A percentile compares a stretch with the other conserved stretches of the same genome.
These are phyloP conservation scores for Erethizon dorsatum DNA, from an alignment of 2,797 vertebrate species.

Conservation along the genomic window DNA sequence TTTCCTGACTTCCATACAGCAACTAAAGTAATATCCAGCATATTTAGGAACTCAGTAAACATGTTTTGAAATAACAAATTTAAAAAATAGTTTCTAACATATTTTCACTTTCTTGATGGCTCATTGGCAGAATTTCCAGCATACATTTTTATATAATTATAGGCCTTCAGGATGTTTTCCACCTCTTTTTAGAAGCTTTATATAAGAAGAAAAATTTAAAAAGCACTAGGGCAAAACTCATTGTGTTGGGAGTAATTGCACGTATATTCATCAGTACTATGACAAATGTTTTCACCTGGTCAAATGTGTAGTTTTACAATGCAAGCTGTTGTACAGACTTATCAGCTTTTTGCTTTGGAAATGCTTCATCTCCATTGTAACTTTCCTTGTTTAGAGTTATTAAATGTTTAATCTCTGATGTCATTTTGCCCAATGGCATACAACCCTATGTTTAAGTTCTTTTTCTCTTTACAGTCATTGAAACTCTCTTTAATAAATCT, in stretches of 20 bases:
- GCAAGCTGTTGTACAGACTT: not conserved
- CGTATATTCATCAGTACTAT: not conserved
- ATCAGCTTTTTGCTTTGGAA: not conserved
- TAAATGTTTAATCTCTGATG: not conserved
- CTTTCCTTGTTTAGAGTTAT: not conserved
- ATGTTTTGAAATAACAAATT: not conserved
- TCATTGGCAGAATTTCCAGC: slow-evolving; percentile 19
- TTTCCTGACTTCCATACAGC: not conserved
- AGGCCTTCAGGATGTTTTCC: not conserved
- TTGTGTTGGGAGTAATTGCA: not conserved
- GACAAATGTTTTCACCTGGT: not conserved
- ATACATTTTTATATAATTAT: slow-evolving; percentile 20
- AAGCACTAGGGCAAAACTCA: not conserved
- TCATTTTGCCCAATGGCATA: not conserved
- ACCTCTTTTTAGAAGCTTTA: not conserved
- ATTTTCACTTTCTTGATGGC: not conserved
- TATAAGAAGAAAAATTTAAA: slow-evolving; percentile 31
- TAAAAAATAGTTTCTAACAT: not conserved
- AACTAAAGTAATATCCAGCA: not conserved
- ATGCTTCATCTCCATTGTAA: not conserved
- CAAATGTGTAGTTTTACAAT: not conserved
- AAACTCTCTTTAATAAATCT: not conserved
- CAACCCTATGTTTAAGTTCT: not conserved
- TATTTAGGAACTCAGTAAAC: not conserved
- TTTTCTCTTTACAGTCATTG: not conserved